Evolutionary conservation across 2,113 vertebrate species (phyloP).

Genomic region (Pongo abelii): DNA sequence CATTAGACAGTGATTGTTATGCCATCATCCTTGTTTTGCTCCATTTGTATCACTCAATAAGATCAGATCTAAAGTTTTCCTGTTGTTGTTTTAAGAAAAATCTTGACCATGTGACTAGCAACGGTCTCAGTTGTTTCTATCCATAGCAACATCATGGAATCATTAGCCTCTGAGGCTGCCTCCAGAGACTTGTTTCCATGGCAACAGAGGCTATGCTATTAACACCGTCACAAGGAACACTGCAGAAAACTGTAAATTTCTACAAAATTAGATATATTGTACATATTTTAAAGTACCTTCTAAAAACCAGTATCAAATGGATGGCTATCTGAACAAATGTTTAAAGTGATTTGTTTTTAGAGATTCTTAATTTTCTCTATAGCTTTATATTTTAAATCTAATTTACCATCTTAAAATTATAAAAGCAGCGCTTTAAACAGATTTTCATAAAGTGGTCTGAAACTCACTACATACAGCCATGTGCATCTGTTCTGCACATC

Average conservation of each 20-base stretch:
- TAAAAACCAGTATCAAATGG: not conserved
- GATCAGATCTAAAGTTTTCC: constrained; percentile 36
- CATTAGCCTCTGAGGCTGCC: constrained; percentile 79
- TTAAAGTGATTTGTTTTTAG: constrained; percentile 32
- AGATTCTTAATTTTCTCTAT: constrained; percentile 44
- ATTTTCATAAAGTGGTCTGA: constrained; percentile 40
- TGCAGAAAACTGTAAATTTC: constrained; percentile 66
- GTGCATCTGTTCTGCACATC: not conserved
- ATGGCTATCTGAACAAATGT: constrained; percentile 22
- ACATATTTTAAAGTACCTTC: not conserved
- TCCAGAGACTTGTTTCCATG: constrained; percentile 80
- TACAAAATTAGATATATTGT: constrained; percentile 45
- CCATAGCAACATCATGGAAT: constrained; percentile 86
- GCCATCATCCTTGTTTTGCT: not conserved
- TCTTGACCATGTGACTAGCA: constrained; percentile 71
- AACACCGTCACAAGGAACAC: constrained; percentile 67
- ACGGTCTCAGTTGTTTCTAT: constrained; percentile 80
- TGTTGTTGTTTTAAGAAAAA: constrained; percentile 33
- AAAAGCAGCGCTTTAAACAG: not conserved
- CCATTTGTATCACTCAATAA: constrained; percentile 45
- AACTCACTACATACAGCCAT: not conserved
- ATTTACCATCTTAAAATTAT: constrained; percentile 19
- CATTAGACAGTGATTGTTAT: not conserved
- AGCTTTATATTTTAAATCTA: constrained; percentile 42
- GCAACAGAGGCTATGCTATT: constrained; percentile 81